Evolutionary conservation across 1,140 invertebrate species (phyloP).

Genomic region (Goniozus legneri): DNA sequence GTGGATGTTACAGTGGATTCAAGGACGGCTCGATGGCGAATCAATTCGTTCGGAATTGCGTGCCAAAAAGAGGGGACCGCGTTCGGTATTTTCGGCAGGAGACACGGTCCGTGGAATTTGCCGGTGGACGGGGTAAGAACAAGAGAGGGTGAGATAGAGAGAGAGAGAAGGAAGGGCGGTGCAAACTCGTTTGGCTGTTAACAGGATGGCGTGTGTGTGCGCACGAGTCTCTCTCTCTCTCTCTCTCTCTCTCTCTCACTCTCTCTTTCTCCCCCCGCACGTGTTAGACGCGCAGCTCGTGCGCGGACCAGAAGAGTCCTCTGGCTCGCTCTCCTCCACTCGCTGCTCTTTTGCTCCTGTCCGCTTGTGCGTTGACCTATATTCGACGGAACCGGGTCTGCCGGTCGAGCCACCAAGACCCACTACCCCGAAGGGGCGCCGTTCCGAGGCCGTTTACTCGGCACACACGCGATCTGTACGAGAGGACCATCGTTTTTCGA

Average conservation of each 20-base stretch:
- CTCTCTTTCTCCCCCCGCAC: conserved; percentile 1
- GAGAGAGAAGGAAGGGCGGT: conserved; percentile 26
- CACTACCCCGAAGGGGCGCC: conserved; percentile 32
- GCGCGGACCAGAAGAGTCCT: neutral
- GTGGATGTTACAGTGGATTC: too few species aligned
- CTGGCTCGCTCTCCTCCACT: conserved; percentile 4
- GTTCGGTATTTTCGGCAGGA: too few species aligned
- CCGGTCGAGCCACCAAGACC: conserved; percentile 32
- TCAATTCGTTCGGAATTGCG: too few species aligned
- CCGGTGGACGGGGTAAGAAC: too few species aligned
- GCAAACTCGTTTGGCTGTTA: conserved; percentile 52
- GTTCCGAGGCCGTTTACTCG: too few species aligned
- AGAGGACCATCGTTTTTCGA: too few species aligned
- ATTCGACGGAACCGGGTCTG: conserved; percentile 49
- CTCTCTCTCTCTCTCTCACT: conserved; percentile 2
- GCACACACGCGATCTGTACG: too few species aligned
- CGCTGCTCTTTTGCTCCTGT: conserved; percentile 35
- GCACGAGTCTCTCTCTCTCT: neutral
- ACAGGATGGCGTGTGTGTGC: conserved; percentile 11
- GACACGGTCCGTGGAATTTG: too few species aligned
- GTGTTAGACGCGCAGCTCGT: too few species aligned
- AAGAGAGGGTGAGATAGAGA: conserved; percentile 2
- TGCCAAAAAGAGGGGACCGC: too few species aligned
- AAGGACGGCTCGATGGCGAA: too few species aligned
- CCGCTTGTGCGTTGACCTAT: conserved; percentile 53